A percentile compares a stretch with the other conserved stretches of the same genome.
These are phyloP conservation scores for Aelia acuminata DNA, from an alignment of 2,888 invertebrate genomes.

Conservation along the genomic window DNA sequence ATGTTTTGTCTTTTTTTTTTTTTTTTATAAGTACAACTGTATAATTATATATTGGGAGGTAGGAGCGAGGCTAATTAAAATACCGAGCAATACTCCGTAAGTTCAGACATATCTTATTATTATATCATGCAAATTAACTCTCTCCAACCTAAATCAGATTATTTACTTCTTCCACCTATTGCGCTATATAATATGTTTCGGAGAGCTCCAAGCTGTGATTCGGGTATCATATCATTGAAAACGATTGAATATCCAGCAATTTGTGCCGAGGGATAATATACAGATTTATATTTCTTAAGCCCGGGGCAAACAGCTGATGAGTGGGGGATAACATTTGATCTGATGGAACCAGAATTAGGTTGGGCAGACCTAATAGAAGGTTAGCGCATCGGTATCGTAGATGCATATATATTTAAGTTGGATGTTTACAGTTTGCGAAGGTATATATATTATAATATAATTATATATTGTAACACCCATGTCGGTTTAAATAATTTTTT, in stretches of 20 bases:
- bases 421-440: too few species aligned
- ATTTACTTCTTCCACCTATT: neutral
- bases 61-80: too few species aligned
- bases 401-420: neutral
- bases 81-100: too few species aligned
- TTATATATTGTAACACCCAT: too few species aligned
- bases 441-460: too few species aligned
- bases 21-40: too few species aligned
- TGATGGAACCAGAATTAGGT: slow-evolving; percentile 13
- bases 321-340: neutral
- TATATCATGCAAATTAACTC: too few species aligned
- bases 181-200: neutral
- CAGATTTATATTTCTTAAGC: neutral
- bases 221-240: neutral
- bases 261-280: neutral
- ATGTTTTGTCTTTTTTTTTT: too few species aligned
- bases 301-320: neutral
- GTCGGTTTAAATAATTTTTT: too few species aligned
- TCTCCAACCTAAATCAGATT: neutral
- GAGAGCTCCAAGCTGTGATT: neutral
- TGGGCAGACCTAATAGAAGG: neutral
- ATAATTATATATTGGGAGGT: too few species aligned
- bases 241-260: neutral
- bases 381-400: neutral
- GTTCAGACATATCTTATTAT: too few species aligned